Evolutionary conservation across 2,113 vertebrate species (phyloP).

Genomic region (Parus major): DNA sequence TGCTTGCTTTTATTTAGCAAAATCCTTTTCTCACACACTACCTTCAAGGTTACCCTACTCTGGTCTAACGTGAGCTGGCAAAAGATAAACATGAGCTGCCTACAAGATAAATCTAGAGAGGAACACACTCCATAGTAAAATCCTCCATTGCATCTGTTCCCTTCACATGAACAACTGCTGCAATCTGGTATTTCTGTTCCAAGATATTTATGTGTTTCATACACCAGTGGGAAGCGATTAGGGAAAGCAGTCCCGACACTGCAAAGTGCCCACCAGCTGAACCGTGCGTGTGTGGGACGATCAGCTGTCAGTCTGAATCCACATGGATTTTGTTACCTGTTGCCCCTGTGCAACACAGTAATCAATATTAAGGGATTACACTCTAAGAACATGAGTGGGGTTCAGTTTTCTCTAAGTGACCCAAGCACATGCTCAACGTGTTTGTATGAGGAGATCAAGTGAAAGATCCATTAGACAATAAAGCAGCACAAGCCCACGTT

Average conservation of each 20-base stretch:
- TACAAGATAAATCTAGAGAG: slow-evolving; percentile 15
- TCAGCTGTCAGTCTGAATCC: slow-evolving; percentile 59
- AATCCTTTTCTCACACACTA: background rate
- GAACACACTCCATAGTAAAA: background rate
- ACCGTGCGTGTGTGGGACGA: slow-evolving; percentile 23
- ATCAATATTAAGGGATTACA: slow-evolving; percentile 73
- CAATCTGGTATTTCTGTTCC: slow-evolving; percentile 6
- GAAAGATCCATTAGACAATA: slow-evolving; percentile 70
- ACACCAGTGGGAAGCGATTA: background rate
- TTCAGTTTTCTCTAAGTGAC: slow-evolving; percentile 70
- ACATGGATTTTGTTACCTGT: slow-evolving; percentile 66
- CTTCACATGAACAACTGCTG: slow-evolving; percentile 48
- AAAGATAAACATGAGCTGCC: background rate
- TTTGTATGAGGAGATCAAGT: slow-evolving; percentile 66
- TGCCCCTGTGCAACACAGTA: slow-evolving; percentile 62
- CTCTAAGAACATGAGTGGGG: slow-evolving; percentile 65
- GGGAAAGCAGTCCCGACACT: background rate
- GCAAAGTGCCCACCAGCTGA: slow-evolving; percentile 52
- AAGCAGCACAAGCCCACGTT: slow-evolving; percentile 65
- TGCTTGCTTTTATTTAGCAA: background rate
- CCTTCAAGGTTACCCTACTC: background rate
- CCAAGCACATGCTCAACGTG: slow-evolving; percentile 60
- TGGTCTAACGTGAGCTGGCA: background rate
- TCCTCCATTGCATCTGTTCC: slow-evolving; percentile 43
- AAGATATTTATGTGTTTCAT: slow-evolving; percentile 8